phyloP scores from a whole-genome alignment of 2,797 vertebrate genomes.

The Rousettus madagascariensis region DNA sequence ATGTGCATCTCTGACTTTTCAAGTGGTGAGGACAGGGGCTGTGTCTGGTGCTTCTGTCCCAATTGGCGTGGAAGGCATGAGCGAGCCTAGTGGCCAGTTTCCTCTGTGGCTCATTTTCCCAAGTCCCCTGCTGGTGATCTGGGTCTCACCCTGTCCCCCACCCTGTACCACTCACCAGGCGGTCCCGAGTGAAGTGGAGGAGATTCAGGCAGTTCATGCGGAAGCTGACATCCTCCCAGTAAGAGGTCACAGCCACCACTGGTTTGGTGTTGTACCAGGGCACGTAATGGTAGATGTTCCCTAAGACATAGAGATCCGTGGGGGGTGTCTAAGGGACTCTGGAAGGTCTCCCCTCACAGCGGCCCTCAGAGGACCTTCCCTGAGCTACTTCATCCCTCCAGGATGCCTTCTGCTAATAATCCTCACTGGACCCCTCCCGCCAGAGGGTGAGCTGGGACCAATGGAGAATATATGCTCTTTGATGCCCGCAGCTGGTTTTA shows the following conservation, averaged over 20 bases:
- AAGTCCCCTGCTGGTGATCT: background rate
- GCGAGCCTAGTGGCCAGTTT: background rate
- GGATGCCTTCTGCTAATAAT: background rate
- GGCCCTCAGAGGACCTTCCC: background rate
- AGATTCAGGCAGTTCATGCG: constrained; percentile 79
- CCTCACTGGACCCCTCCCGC: background rate
- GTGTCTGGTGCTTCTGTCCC: background rate
- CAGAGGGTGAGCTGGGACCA: background rate
- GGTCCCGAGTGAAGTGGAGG: constrained; percentile 62
- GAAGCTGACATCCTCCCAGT: constrained; percentile 81
- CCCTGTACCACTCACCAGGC: constrained; percentile 78
- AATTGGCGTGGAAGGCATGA: rapidly evolving
- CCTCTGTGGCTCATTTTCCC: background rate
- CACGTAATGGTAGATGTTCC: constrained; percentile 81
- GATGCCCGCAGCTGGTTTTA: no score
- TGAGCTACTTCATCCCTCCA: background rate
- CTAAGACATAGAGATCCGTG: constrained; percentile 60
- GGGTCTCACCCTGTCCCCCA: background rate
- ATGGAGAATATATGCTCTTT: background rate
- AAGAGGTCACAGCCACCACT: constrained; percentile 77
- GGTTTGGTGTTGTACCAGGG: constrained; percentile 85
- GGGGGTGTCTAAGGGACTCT: background rate
- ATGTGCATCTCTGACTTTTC: background rate
- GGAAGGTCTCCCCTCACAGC: background rate
- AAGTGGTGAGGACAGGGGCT: background rate